Conservation (phyloP, 2,888 invertebrate species). For the Xestoiulus laeticollis region DNA sequence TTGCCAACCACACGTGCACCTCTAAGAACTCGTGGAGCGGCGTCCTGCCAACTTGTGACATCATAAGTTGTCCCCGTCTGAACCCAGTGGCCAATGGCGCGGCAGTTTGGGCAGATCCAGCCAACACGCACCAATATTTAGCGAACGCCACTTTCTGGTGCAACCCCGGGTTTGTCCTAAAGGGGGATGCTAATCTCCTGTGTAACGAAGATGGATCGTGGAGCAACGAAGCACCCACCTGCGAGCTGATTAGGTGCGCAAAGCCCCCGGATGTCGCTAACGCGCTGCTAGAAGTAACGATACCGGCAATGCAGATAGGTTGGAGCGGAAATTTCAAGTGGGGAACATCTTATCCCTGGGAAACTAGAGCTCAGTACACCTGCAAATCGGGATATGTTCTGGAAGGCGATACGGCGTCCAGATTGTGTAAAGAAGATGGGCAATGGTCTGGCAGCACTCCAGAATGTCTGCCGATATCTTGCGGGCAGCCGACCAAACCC, state of each 20-base stretch:
- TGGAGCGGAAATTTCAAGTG: not conserved
- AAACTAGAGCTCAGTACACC: slow-evolving; percentile 55
- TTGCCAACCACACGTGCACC: slow-evolving; percentile 56
- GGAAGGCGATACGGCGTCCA: slow-evolving; percentile 57
- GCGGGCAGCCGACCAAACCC: slow-evolving; percentile 56
- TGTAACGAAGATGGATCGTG: slow-evolving; percentile 57
- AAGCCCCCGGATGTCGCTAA: slow-evolving; percentile 53
- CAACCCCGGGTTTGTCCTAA: slow-evolving; percentile 55
- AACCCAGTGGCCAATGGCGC: slow-evolving; percentile 36
- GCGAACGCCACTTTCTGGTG: slow-evolving; percentile 55
- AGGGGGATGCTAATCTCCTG: slow-evolving; percentile 57
- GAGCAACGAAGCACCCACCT: slow-evolving; percentile 52
- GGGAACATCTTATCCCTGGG: slow-evolving; percentile 49
- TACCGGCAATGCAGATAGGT: not conserved
- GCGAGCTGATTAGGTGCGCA: slow-evolving; percentile 60
- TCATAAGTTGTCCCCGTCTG: slow-evolving; percentile 59
- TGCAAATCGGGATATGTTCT: slow-evolving; percentile 62
- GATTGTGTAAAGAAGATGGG: slow-evolving; percentile 60
- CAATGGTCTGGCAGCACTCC: slow-evolving; percentile 59
- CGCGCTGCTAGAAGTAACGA: slow-evolving; percentile 57
- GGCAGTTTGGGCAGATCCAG: slow-evolving; percentile 54
- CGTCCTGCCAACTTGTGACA: slow-evolving; percentile 57
- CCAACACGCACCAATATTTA: slow-evolving; percentile 55
- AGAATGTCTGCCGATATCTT: slow-evolving; percentile 60
- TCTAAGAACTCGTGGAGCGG: slow-evolving; percentile 56